A percentile compares a stretch with the other conserved stretches of the same genome.
Conservation (phyloP, 2,113 vertebrate genomes). For the Sprattus sprattus region DNA sequence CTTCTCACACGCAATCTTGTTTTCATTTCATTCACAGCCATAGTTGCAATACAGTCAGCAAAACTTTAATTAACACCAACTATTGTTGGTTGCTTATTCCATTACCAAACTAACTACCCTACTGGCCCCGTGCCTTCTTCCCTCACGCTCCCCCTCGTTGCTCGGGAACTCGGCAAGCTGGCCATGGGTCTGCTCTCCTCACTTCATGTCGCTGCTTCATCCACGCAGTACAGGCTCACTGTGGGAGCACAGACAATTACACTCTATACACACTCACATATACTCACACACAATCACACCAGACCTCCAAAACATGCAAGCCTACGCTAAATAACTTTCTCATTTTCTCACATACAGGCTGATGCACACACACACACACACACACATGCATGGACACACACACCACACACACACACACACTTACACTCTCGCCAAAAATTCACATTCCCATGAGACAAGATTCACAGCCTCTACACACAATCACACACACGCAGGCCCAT, state of each 20-base stretch:
- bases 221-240: background rate
- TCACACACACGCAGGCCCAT: background rate
- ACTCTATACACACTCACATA: no score
- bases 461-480: background rate
- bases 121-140: fast-evolving
- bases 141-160: no score
- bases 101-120: background rate
- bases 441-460: background rate
- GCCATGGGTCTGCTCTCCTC: background rate
- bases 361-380: background rate
- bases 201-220: background rate
- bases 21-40: background rate
- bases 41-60: background rate
- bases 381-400: background rate
- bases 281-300: no score
- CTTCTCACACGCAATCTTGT: background rate
- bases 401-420: background rate
- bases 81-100: background rate
- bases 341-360: background rate
- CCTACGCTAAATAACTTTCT: no score
- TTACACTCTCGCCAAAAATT: background rate
- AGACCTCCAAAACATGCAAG: no score
- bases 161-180: background rate
- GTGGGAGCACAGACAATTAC: background rate
- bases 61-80: background rate